These are phyloP conservation scores for Reticulitermes lucifugus DNA, from an alignment of 2,888 invertebrate species.

Conservation along the genomic window DNA sequence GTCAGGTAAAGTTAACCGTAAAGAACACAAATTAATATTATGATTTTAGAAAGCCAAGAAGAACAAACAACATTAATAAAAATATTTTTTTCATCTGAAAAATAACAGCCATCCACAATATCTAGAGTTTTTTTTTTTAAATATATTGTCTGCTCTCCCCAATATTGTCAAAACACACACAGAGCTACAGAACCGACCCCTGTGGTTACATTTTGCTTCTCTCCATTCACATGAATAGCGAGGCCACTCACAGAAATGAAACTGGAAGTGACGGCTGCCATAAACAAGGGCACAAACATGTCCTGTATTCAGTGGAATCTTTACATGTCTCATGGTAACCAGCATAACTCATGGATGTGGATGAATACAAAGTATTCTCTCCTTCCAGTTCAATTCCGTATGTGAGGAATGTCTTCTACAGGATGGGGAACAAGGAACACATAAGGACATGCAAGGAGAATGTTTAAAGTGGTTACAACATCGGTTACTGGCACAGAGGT, in stretches of 20 bases:
- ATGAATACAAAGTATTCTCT: background rate
- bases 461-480: background rate
- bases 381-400: constrained; percentile 6
- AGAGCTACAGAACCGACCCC: constrained; percentile 44
- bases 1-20: background rate
- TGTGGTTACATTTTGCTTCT: constrained; percentile 11
- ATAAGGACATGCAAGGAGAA: constrained; percentile 1
- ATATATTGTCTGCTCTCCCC: constrained; percentile 55
- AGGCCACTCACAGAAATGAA: constrained; percentile 26
- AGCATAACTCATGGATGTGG: background rate
- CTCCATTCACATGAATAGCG: background rate
- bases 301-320: background rate
- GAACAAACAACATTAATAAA: constrained; percentile 53
- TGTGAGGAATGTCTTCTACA: background rate
- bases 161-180: constrained; percentile 54
- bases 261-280: background rate
- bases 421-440: constrained; percentile 15
- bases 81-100: constrained; percentile 53
- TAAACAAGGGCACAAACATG: background rate
- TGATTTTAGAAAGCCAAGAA: constrained; percentile 39
- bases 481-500: background rate
- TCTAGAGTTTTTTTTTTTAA: constrained; percentile 52
- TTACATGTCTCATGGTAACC: background rate
- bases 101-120: constrained; percentile 53
- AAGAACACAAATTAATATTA: constrained; percentile 22